Evolutionary conservation across 1,140 invertebrate genomes (phyloP), one percentile per base, ranked within the genome.

Genomic region (Acromyrmex charruanus): DNA sequence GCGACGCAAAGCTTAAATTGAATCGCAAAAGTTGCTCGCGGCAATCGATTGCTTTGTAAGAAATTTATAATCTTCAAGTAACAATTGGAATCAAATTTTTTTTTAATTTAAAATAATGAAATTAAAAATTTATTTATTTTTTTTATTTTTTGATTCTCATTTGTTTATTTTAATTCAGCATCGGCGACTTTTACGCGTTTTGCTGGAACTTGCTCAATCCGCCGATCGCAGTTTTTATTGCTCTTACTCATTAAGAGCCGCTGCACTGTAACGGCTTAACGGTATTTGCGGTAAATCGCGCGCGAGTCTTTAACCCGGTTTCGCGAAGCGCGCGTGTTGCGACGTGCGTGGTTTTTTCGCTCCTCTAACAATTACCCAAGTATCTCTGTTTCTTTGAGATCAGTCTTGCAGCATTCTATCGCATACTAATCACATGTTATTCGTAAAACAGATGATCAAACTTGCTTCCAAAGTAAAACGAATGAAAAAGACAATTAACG

Each of bases 241-340:
- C 39, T 82, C 68, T 82, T 82, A 72, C 39, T 82, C 58, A 84
- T 84, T 84, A 84, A 84, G 58, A 84, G 55, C 80, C 39, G 58
- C 44, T 63, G 69, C 80, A 63, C 69, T 74, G 80, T 65, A 74
- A 58, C 81, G 39, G 77, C 55, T 74, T 87, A 87, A 88, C 87
- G 85, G 87, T 58, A 74, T 87, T 61, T 71, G 68, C 69, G 85
- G 85, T 82, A 87, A 87, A 88, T 88, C 85, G 87, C 87, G 77
- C 87, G 75, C 77, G 61, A 59, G 69, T 80, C 68, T 65, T 88
- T 88, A 87, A 88, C 87, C 77, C 58, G 87, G 21, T 88, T 88
- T 88, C 69, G 69, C 28, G 25, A 28, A 71, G 39, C 49, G 31
- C 44, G 81, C 31, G 77, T 44, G 51, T 81, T 49, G 80, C 71